phyloP scores from a whole-genome alignment of 2,888 invertebrate genomes.

The Micoletzkya japonica region DNA sequence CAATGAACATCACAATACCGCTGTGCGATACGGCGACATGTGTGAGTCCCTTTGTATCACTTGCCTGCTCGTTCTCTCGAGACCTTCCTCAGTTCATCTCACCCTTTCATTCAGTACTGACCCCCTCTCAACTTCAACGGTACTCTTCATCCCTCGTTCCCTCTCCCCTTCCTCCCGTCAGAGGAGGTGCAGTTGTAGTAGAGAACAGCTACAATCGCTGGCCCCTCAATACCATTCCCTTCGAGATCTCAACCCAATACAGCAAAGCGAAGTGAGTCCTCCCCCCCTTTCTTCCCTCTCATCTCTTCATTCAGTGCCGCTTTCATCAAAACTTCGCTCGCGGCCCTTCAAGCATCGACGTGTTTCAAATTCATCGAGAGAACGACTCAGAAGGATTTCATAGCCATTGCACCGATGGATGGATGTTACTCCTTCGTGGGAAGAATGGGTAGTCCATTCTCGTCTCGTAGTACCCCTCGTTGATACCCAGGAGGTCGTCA shows the following conservation, averaged over 20 bases:
- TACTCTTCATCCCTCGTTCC: conserved; percentile 25
- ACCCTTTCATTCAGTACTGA: no score
- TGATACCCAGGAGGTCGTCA: conserved; percentile 33
- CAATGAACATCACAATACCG: conserved; percentile 12
- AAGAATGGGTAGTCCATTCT: conserved; percentile 38
- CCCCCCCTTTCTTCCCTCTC: not conserved
- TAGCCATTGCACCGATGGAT: conserved; percentile 51
- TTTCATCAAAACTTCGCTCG: conserved; percentile 39
- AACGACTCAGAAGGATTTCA: conserved; percentile 42
- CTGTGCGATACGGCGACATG: conserved; percentile 22
- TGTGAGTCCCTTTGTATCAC: conserved; percentile 12
- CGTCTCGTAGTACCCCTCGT: not conserved
- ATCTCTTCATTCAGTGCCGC: conserved; percentile 35
- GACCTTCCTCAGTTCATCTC: not conserved
- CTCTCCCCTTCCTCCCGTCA: conserved; percentile 29
- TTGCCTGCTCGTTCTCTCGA: not conserved
- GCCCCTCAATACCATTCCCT: conserved; percentile 50
- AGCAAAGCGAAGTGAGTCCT: conserved; percentile 3
- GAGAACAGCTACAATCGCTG: conserved; percentile 42
- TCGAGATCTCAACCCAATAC: conserved; percentile 45
- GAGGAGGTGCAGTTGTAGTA: conserved; percentile 41
- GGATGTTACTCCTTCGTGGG: conserved; percentile 59
- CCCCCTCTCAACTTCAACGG: conserved; percentile 41
- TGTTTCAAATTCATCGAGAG: conserved; percentile 54
- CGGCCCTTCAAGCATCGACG: conserved; percentile 42